Evolutionary conservation across 1,140 invertebrate species (phyloP), one percentile per base, ranked within the genome.

Genomic region (Cherax quadricarinatus): DNA sequence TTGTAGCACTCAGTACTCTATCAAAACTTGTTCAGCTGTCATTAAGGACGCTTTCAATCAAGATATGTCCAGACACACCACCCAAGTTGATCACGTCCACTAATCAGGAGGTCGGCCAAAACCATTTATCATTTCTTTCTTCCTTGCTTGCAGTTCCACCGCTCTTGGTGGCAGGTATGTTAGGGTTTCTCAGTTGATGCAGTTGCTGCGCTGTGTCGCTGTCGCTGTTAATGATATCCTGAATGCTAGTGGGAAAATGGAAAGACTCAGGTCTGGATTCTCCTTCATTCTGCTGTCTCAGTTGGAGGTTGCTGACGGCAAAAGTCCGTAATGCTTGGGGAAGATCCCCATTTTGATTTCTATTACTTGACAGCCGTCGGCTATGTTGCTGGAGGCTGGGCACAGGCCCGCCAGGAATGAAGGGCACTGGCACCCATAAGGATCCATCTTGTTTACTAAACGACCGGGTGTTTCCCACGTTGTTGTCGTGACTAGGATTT

Each of bases 191-290:
- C 24, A 48, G 30, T 10, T 53, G 5, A 2, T 41, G 30, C 51
- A 18, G 51, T 60, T 14, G 16, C 2, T 14, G 18, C 24, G 10
- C 51, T 24, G 81, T 83, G 81, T 83, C 81, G 10, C n/a, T 60
- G 51, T 14, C 24, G 51, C 81, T 30, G 81, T 83, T n/a, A 51
- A 83, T 83, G 1, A 83, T 83, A 14, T 83, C 81, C 51, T 83
- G 81, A 24, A 83, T 83, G 81, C 81, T 83, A 3, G 81, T 24
- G 12, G 81, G 81, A 6, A 14, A 48, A 24, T 16, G n/a, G 7
- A 48, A 16, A 18, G 81, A 83, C 6, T 30, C 24, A 5, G 70
- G n/a, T 1, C 3, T 18, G 5, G 16, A 21, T 66, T 21, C 62
- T 66, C 18, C 62, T 10, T 30, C 51, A 4, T 53, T 14, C 51